phyloP scores from a whole-genome alignment of 2,888 invertebrate species.

The Calameuta idolon region DNA sequence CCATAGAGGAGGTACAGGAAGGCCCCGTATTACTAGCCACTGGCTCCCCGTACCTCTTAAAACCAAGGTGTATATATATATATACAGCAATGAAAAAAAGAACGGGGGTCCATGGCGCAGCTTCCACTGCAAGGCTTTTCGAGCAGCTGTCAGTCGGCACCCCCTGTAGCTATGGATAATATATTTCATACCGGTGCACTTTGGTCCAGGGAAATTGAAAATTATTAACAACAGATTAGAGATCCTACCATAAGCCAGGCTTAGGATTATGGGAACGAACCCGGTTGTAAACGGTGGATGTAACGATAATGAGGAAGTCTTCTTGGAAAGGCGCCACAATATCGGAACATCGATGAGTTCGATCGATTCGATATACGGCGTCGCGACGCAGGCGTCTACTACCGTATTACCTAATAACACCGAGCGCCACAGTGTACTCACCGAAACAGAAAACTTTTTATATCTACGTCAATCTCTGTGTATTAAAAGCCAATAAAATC shows the following conservation, averaged over 20 bases:
- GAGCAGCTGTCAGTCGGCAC: conserved; percentile 43
- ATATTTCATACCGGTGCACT: conserved; percentile 37
- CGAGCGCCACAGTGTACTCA: neutral
- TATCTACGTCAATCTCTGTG: neutral
- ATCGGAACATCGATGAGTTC: neutral
- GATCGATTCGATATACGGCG: neutral
- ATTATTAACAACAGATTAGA: conserved; percentile 21
- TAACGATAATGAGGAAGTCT: neutral
- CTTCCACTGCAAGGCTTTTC: neutral
- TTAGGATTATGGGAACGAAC: conserved; percentile 3
- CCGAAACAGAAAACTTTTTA: neutral
- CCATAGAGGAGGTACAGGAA: neutral
- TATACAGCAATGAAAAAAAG: neutral
- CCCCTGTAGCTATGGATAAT: conserved; percentile 40
- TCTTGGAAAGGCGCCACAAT: conserved; percentile 1
- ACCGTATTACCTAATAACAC: neutral
- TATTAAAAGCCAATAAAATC: neutral
- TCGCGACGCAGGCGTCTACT: neutral
- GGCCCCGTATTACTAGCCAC: neutral
- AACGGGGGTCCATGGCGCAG: conserved; percentile 11
- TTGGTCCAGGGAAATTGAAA: conserved; percentile 35
- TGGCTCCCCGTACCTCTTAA: conserved; percentile 9
- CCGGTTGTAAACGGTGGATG: conserved; percentile 1
- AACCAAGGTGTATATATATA: neutral
- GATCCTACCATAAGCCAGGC: neutral